phyloP scores from a whole-genome alignment of 2,113 vertebrate genomes.

The Ammospiza caudacuta region DNA sequence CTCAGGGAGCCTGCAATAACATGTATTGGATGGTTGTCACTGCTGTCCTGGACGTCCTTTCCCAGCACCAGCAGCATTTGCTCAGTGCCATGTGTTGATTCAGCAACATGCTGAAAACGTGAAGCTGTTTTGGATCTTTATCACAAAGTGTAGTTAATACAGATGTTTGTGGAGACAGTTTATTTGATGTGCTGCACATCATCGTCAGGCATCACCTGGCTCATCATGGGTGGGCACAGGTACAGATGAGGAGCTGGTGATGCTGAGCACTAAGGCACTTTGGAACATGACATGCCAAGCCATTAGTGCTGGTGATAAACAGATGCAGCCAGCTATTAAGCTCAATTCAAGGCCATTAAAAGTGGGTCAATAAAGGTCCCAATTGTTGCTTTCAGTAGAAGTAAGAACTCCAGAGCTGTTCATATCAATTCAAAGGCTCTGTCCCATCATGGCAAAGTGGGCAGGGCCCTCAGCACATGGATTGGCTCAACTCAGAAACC shows the following conservation, averaged over 20 bases:
- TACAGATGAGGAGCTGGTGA: not conserved
- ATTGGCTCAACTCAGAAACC: not conserved
- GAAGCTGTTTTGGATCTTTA: not conserved
- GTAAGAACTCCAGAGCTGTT: not conserved
- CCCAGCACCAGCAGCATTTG: not conserved
- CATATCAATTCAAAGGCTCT: not conserved
- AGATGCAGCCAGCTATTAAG: not conserved
- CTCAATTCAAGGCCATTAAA: fast-evolving
- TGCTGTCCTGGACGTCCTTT: not conserved
- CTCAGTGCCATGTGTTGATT: not conserved
- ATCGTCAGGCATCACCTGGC: not conserved
- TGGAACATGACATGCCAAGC: not conserved
- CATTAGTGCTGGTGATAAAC: not conserved
- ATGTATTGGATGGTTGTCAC: not conserved
- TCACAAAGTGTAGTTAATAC: not conserved
- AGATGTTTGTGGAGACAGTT: not conserved
- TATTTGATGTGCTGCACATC: not conserved
- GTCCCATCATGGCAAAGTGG: not conserved
- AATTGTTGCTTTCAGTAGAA: not conserved
- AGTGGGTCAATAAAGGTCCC: fast-evolving
- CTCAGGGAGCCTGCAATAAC: not conserved
- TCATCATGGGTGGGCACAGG: not conserved
- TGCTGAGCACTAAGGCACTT: not conserved
- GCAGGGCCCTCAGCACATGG: not conserved
- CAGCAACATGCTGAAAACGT: not conserved